phyloP scores from a whole-genome alignment of 2,113 vertebrate species.

The Epinephelus cyanopodus region DNA sequence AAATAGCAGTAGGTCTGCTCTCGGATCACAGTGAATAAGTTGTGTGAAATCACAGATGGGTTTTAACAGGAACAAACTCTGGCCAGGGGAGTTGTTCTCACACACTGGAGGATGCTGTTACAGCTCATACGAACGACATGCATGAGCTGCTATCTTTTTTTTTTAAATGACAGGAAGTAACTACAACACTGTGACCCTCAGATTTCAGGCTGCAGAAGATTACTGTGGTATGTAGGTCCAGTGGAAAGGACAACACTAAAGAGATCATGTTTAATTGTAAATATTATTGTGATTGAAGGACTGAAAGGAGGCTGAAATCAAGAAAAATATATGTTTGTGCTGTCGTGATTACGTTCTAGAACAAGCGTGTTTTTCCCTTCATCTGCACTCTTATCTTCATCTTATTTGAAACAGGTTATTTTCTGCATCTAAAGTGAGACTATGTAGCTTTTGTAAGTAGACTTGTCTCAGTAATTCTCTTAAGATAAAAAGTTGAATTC shows the following conservation, averaged over 20 bases:
- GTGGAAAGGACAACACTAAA: not conserved
- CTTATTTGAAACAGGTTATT: not conserved
- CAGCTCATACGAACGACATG: constrained; percentile 22
- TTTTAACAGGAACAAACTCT: constrained; percentile 71
- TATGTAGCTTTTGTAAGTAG: too few species aligned
- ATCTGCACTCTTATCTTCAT: not conserved
- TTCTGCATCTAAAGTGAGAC: not conserved
- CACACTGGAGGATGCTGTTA: constrained; percentile 46
- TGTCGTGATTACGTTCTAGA: not conserved
- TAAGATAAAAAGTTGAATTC: not conserved
- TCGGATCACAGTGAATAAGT: constrained; percentile 58
- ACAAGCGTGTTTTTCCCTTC: not conserved
- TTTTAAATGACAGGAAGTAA: constrained; percentile 36
- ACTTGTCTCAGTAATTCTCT: not conserved
- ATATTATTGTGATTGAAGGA: not conserved
- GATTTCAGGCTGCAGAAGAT: not conserved
- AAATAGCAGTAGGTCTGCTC: constrained; percentile 57
- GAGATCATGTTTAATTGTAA: not conserved
- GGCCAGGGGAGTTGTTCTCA: constrained; percentile 62
- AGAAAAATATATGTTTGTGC: not conserved
- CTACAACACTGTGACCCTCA: not conserved
- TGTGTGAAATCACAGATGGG: constrained; percentile 64
- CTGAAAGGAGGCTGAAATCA: not conserved
- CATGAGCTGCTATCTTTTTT: constrained; percentile 14
- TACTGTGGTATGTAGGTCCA: constrained; percentile 13